Conservation (phyloP, 2,888 invertebrate genomes). For the Eugnorisma glareosa region DNA sequence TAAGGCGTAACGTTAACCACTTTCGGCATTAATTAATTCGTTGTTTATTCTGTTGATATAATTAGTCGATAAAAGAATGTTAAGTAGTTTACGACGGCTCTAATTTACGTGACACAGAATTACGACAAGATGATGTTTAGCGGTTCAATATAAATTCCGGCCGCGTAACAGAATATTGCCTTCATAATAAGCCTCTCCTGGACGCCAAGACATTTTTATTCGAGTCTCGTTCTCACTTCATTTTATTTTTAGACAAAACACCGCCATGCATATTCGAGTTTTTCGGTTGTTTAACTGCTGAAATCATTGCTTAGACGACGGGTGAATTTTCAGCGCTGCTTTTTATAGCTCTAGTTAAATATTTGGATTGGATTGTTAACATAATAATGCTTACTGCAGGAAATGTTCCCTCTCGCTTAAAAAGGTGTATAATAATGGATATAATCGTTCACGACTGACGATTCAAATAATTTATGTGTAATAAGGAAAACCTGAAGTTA, state of each 20-base stretch:
- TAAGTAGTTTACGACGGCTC: conserved; percentile 66
- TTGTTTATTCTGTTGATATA: conserved; percentile 63
- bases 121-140: conserved; percentile 69
- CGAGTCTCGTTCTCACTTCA: conserved; percentile 77
- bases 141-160: conserved; percentile 81
- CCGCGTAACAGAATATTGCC: conserved; percentile 83
- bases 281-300: conserved; percentile 69
- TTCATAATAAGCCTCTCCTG: conserved; percentile 82
- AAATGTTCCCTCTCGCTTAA: not conserved
- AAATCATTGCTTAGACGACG: conserved; percentile 68
- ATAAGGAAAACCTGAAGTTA: conserved; percentile 6
- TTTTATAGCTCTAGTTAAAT: conserved; percentile 44
- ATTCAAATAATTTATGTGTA: not conserved
- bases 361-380: conserved; percentile 42
- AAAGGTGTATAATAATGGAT: conserved; percentile 7
- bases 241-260: conserved; percentile 84
- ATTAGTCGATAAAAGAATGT: conserved; percentile 69
- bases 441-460: conserved; percentile 4
- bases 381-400: conserved; percentile 6
- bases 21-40: conserved; percentile 54
- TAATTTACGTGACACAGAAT: conserved; percentile 72
- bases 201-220: conserved; percentile 77
- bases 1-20: conserved; percentile 49
- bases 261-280: conserved; percentile 77
- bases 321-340: conserved; percentile 56